A percentile compares a stretch with the other conserved stretches of the same genome.
These are phyloP conservation scores for Cryptus armator DNA, from an alignment of 2,888 invertebrate species.

Conservation along the genomic window DNA sequence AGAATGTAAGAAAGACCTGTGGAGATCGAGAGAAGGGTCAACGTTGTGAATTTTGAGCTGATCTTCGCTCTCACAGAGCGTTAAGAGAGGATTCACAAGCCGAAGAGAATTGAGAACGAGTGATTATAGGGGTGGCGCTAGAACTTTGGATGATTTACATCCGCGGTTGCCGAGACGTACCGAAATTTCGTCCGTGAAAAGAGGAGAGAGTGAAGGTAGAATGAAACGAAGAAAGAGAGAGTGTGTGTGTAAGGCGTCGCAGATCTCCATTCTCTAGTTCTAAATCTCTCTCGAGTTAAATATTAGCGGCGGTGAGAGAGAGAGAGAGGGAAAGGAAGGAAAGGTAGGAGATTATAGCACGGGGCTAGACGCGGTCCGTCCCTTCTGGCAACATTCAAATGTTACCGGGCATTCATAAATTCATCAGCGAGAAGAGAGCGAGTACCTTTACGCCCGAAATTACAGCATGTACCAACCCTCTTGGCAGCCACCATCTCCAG, in stretches of 20 bases:
- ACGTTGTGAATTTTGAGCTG: slow-evolving; percentile 54
- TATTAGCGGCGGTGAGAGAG: slow-evolving; percentile 71
- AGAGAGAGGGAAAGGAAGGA: slow-evolving; percentile 40
- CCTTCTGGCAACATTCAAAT: slow-evolving; percentile 85
- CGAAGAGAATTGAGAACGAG: slow-evolving; percentile 69
- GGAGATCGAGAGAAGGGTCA: slow-evolving; percentile 36
- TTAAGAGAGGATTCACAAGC: slow-evolving; percentile 35
- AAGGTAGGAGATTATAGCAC: slow-evolving; percentile 42
- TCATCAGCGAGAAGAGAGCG: slow-evolving; percentile 77
- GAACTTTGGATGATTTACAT: slow-evolving; percentile 83
- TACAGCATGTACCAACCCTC: slow-evolving; percentile 64
- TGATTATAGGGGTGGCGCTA: slow-evolving; percentile 85
- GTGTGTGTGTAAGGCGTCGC: slow-evolving; percentile 32
- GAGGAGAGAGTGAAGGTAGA: slow-evolving; percentile 50
- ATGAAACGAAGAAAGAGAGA: neutral
- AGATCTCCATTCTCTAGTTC: slow-evolving; percentile 76
- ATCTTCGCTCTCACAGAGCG: slow-evolving; percentile 51
- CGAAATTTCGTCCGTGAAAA: slow-evolving; percentile 34
- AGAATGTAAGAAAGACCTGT: neutral
- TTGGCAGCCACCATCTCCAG: slow-evolving; percentile 7
- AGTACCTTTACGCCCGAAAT: slow-evolving; percentile 76
- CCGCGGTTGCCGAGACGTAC: slow-evolving; percentile 66
- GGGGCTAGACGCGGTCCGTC: slow-evolving; percentile 83
- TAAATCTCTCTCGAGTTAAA: slow-evolving; percentile 80
- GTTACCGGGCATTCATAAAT: slow-evolving; percentile 84